Conservation (phyloP, 2,797 vertebrate species). For the Melanotaenia maccullochi region DNA sequence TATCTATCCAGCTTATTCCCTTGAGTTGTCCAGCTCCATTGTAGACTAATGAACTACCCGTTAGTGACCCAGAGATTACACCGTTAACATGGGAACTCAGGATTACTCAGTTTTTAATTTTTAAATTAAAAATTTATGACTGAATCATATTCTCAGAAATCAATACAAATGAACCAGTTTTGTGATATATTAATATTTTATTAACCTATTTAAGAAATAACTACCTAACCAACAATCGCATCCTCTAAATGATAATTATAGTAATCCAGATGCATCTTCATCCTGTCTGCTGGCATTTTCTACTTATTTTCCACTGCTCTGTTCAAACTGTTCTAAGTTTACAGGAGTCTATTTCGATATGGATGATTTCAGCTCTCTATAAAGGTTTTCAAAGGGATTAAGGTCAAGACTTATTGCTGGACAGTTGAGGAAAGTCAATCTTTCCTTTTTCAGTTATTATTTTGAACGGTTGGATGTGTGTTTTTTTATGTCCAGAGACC, state of each 20-base stretch:
- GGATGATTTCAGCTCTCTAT: background rate
- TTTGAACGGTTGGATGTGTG: background rate
- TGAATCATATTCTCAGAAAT: too few species aligned
- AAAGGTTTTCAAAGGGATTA: background rate
- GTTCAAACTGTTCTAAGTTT: background rate
- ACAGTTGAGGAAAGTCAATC: background rate
- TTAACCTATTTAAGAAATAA: background rate
- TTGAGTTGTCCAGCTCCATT: background rate
- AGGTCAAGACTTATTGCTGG: background rate
- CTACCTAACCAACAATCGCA: background rate
- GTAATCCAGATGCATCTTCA: background rate
- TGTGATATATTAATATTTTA: background rate
- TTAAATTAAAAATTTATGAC: too few species aligned
- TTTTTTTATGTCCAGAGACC: background rate
- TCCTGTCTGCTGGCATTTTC: background rate
- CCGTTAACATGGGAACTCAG: background rate
- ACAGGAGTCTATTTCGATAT: background rate
- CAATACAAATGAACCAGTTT: background rate
- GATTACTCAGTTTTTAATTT: background rate
- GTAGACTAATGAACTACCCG: background rate
- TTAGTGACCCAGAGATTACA: constrained; percentile 7
- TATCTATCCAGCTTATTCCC: constrained; percentile 1
- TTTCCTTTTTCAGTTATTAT: background rate
- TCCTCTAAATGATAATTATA: background rate
- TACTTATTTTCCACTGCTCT: background rate